Conservation (phyloP, 2,113 vertebrate species). For the Leptosomus discolor region DNA sequence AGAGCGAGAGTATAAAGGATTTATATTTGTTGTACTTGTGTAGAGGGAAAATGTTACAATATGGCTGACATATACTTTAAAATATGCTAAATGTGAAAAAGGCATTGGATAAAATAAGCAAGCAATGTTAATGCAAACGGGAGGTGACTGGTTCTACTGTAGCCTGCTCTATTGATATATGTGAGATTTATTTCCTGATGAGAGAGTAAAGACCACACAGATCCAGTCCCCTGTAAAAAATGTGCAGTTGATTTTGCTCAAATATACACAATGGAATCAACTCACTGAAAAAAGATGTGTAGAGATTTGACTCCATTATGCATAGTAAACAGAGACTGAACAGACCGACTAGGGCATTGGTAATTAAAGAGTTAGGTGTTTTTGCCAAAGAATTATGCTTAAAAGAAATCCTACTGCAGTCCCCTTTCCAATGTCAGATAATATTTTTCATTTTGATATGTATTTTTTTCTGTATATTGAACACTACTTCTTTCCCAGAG, state of each 20-base stretch:
- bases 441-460: slow-evolving; percentile 19
- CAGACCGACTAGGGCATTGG: neutral
- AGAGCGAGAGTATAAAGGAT: slow-evolving; percentile 63
- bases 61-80: slow-evolving; percentile 48
- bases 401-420: slow-evolving; percentile 24
- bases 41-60: slow-evolving; percentile 54
- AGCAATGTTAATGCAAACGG: slow-evolving; percentile 60
- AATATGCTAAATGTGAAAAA: slow-evolving; percentile 65
- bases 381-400: slow-evolving; percentile 23
- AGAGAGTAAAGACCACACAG: slow-evolving; percentile 56
- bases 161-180: slow-evolving; percentile 47
- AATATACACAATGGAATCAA: slow-evolving; percentile 51
- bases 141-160: slow-evolving; percentile 44
- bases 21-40: slow-evolving; percentile 48
- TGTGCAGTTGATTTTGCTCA: slow-evolving; percentile 53
- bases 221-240: slow-evolving; percentile 53
- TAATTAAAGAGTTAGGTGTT: slow-evolving; percentile 37
- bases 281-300: neutral
- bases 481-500: neutral
- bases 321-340: slow-evolving; percentile 20
- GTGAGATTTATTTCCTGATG: slow-evolving; percentile 61
- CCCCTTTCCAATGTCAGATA: neutral
- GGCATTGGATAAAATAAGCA: slow-evolving; percentile 72
- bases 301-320: slow-evolving; percentile 24
- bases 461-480: neutral